phyloP scores from a whole-genome alignment of 2,888 invertebrate genomes.

The Perizoma affinitatum region DNA sequence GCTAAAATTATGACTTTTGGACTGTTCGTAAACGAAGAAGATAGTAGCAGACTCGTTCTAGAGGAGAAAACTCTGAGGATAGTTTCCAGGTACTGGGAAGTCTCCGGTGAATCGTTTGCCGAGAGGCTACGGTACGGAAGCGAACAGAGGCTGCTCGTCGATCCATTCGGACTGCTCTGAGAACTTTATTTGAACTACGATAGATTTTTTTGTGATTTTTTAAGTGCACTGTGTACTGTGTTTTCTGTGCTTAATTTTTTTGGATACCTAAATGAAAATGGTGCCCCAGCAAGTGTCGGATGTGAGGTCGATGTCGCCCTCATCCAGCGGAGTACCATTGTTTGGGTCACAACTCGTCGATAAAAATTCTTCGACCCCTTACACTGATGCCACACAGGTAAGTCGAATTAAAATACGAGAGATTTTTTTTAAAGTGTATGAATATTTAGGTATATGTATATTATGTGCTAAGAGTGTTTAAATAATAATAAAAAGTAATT shows the following conservation, averaged over 20 bases:
- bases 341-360: slow-evolving; percentile 96
- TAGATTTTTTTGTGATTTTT: slow-evolving; percentile 59
- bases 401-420: slow-evolving; percentile 61
- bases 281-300: slow-evolving; percentile 89
- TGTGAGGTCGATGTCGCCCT: slow-evolving; percentile 84
- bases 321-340: slow-evolving; percentile 87
- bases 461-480: too few species aligned
- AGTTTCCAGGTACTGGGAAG: slow-evolving; percentile 81
- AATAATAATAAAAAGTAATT: too few species aligned
- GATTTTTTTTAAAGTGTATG: slow-evolving; percentile 8
- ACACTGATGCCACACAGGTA: slow-evolving; percentile 99
- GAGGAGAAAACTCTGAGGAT: slow-evolving; percentile 78
- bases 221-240: slow-evolving; percentile 81
- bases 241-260: slow-evolving; percentile 63
- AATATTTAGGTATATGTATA: background rate
- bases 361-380: slow-evolving; percentile 96
- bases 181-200: slow-evolving; percentile 39
- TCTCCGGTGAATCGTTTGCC: slow-evolving; percentile 69
- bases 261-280: slow-evolving; percentile 82
- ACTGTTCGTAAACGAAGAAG: slow-evolving; percentile 75
- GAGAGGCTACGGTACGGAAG: slow-evolving; percentile 73
- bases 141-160: slow-evolving; percentile 62
- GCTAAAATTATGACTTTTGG: slow-evolving; percentile 84
- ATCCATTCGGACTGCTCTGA: slow-evolving; percentile 72
- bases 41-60: slow-evolving; percentile 76